These are phyloP conservation scores for Todiramphus chloris DNA, from an alignment of 2,113 vertebrate species.

Conservation along the genomic window DNA sequence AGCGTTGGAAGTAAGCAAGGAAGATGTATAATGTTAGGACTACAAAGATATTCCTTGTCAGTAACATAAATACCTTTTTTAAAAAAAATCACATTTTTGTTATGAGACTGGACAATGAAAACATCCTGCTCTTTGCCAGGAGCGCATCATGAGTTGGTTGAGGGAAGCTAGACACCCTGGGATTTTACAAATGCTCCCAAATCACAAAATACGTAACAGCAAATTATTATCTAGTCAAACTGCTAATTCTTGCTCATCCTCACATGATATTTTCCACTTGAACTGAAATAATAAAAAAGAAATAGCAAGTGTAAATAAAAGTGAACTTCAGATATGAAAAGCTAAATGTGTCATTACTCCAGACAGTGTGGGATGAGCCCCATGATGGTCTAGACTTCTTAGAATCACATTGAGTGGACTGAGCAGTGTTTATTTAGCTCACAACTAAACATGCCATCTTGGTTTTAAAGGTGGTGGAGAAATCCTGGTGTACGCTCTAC, in stretches of 20 bases:
- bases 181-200: not conserved
- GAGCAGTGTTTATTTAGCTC: not conserved
- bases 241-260: not conserved
- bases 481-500: not conserved
- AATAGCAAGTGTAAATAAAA: not conserved
- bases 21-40: not conserved
- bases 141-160: rapidly evolving
- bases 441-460: not conserved
- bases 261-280: not conserved
- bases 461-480: not conserved
- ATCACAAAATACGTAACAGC: not conserved
- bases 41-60: not conserved
- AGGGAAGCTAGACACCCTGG: not conserved
- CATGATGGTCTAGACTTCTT: not conserved
- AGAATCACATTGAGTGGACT: not conserved
- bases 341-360: rapidly evolving
- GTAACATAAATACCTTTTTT: not conserved
- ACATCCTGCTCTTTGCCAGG: not conserved
- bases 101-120: not conserved
- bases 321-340: not conserved
- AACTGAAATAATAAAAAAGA: not conserved
- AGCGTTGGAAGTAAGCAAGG: not conserved
- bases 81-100: not conserved
- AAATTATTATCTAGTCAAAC: not conserved
- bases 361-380: not conserved